Conservation (phyloP, 2,797 vertebrate genomes). For the Chaetophractus vellerosus region DNA sequence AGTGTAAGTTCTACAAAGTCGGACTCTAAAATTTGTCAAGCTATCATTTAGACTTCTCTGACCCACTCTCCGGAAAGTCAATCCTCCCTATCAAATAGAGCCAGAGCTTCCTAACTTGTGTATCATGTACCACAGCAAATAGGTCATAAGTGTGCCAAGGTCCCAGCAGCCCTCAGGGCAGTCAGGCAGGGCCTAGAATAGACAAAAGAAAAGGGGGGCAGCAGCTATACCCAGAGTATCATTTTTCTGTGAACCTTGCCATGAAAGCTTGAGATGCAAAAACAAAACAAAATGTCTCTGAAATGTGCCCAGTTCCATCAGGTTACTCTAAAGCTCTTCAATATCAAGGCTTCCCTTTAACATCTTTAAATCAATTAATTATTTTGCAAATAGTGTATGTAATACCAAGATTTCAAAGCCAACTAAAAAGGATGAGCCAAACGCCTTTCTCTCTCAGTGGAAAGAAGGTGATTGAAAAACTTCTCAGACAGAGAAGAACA, state of each 20-base stretch:
- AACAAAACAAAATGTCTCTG: not conserved
- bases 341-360: not conserved
- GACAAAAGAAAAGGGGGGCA: not conserved
- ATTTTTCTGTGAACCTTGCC: not conserved
- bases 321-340: not conserved
- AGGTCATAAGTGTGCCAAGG: too few species aligned
- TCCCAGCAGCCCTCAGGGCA: not conserved
- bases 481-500: conserved; percentile 14
- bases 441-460: not conserved
- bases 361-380: conserved; percentile 44
- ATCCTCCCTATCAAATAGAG: not conserved
- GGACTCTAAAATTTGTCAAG: not conserved
- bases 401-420: not conserved
- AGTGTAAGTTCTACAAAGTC: not conserved
- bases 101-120: not conserved
- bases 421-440: not conserved
- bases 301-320: not conserved
- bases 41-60: not conserved
- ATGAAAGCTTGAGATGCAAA: not conserved
- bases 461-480: conserved; percentile 39
- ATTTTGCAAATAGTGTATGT: conserved; percentile 28
- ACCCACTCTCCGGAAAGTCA: not conserved
- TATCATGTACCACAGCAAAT: not conserved
- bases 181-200: not conserved
- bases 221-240: not conserved